Evolutionary conservation across 2,888 invertebrate genomes (phyloP), one percentile per base, ranked within the genome.

Genomic region (Neoitamus cyanurus): DNA sequence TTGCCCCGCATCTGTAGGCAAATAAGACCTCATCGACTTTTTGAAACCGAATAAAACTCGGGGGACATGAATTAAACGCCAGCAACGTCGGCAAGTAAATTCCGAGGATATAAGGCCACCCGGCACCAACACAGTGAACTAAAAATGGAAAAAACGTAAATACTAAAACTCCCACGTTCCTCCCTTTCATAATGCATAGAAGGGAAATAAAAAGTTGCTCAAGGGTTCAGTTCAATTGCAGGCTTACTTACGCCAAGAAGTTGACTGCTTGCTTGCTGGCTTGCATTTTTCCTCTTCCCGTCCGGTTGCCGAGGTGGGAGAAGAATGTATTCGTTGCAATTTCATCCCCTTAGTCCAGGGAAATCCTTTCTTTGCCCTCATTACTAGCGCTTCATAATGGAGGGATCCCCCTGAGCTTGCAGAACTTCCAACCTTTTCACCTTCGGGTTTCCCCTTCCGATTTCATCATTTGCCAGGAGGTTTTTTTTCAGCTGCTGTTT

Each of bases 171-270:
- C 58, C 48, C 20, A 48, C 30, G 31, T 25, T 58, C 42, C 28
- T 68, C 42, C 68, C 80, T 37, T 80, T 80, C 80, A 80, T 80
- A 80, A 48, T 80, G 80, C 68, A 80, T 36, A 58, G 80, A 58
- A 20, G 68, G 68, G 58, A 68, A 68, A 11, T 80, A 83, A 68
- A 69, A 83, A 83, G n/a, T 83, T 70, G 83, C 83, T 83, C 70
- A 83, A 83, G 83, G 83, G 83, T 83, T 83, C 83, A 83, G 70
- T 83, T 83, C 83, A 83, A 83, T 83, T 83, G 83, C 83, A 83
- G 69, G 37, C 83, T 83, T 83, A 69, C 83, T 69, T 70, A 83
- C 70, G 80, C 80, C 80, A 80, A 68, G 80, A 80, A 80, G 80
- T 80, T 58, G 37, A 83, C 69, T 83, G 83, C 69, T 25, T 83